These are phyloP conservation scores for Phyllotreta cruciferae DNA, from an alignment of 2,888 invertebrate genomes.

Conservation along the genomic window DNA sequence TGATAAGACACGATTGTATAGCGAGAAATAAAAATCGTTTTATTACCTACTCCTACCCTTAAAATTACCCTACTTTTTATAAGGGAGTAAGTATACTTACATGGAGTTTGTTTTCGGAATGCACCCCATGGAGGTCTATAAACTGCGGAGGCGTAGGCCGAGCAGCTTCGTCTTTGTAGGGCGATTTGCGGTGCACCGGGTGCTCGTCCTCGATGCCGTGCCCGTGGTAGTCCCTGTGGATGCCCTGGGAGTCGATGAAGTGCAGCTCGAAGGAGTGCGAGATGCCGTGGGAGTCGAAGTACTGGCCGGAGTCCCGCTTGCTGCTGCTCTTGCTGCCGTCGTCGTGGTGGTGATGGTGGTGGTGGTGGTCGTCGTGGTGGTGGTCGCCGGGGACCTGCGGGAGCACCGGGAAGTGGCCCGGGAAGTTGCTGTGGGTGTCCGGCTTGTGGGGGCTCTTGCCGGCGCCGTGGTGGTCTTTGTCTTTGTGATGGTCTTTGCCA, in stretches of 20 bases:
- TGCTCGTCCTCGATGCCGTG: conserved; percentile 50
- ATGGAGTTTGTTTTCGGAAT: conserved; percentile 55
- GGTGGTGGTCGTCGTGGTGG: conserved; percentile 28
- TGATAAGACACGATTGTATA: no score
- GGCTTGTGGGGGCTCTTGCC: conserved; percentile 33
- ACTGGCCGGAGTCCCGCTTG: conserved; percentile 52
- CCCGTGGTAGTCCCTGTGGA: conserved; percentile 55
- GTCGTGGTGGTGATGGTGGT: conserved; percentile 18
- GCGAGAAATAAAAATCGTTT: no score
- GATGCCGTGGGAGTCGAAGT: conserved; percentile 57
- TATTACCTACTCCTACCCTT: no score
- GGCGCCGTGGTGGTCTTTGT: conserved; percentile 34
- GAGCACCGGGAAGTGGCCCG: conserved; percentile 54
- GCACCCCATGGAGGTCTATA: conserved; percentile 56
- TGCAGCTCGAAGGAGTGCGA: conserved; percentile 57
- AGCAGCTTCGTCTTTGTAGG: conserved; percentile 40
- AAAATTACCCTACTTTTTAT: no score
- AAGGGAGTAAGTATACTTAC: no score
- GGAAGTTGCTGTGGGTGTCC: conserved; percentile 23
- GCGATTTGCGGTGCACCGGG: conserved; percentile 44
- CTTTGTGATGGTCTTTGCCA: conserved; percentile 46
- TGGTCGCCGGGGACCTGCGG: conserved; percentile 43
- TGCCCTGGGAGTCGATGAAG: conserved; percentile 58
- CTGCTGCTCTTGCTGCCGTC: conserved; percentile 32
- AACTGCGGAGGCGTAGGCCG: conserved; percentile 57